Evolutionary conservation across 2,888 invertebrate species (phyloP), one percentile per base, ranked within the genome.

Genomic region (Parasteatoda lunata): DNA sequence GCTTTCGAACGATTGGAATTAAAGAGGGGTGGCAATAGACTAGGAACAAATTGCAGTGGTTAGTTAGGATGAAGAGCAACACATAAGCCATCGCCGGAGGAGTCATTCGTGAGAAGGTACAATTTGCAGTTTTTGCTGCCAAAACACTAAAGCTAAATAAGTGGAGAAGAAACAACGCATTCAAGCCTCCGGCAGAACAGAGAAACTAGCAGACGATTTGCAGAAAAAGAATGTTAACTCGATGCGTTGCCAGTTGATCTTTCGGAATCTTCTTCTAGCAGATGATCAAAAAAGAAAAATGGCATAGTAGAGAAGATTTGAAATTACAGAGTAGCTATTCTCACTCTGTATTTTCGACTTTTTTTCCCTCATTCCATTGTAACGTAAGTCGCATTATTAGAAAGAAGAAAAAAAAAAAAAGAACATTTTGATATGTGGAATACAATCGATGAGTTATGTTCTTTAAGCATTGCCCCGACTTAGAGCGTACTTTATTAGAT

Each of bases 61-160:
- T 77, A 80, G 77, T 76, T 51, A 8, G 76, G 76, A 84, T 64
- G 52, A 68, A 79, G 66, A 65, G 48, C 70, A 64, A 73, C 79
- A 77, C 69, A 86, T 86, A 86, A 80, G 80, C 85, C 68, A 86
- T 81, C 72, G 85, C 85, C 85, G 30, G 47, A 77, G 80, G 85
- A 81, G 85, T 80, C 85, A 80, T 81, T 86, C 85, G 75, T 71
- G 76, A 54, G 80, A 59, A 70, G 59, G 66, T 71, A 72, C 80
- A 86, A 86, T 86, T 86, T 86, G 85, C 85, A 86, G 85, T 86
- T 86, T 86, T 81, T 76, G 79, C 48, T 72, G 69, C 76, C 71
- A 80, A 85, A 85, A 85, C 79, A 85, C 84, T 85, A 85, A 86
- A 76, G 77, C 85, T 81, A 80, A 86, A 86, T 86, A 80, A 84